Evolutionary conservation across 2,888 invertebrate species (phyloP), one percentile per base, ranked within the genome.

Genomic region (Chelonus formosanus): DNA sequence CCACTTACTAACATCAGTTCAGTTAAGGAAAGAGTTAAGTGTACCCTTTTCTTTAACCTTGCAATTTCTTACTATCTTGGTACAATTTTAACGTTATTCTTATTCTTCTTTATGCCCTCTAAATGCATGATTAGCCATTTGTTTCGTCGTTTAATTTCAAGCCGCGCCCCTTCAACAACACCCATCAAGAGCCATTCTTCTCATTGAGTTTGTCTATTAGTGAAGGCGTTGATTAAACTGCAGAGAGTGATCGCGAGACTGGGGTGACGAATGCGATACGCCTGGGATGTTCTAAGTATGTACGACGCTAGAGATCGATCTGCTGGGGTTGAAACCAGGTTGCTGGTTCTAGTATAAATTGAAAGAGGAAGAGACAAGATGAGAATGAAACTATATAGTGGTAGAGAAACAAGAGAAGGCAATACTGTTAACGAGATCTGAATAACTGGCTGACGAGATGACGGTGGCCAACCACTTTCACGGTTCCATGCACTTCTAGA

Each of bases 81-180:
- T 52, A 35, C 54, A 53, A 44, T 36, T 50, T 10, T 36, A 31
- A 40, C 8, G 20, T 53, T 53, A 44, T 40, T n/a, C 60, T n/a
- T 52, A 32, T 34, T n/a, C 36, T 7, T 6, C 20, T 35, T 47
- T 20, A n/a, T 61, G 63, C 73, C 67, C 72, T 70, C 61, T 73
- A 75, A 78, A 79, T 73, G 78, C 79, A 79, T 80, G 79, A 81
- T 80, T 80, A 80, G 80, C 81, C 78, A 80, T 81, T 81, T 81
- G 80, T 81, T 80, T 79, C 79, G 77, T 73, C 78, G 78, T 81
- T 80, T 81, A 81, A 81, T 80, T 80, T 75, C 72, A 76, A 75
- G 72, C 70, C 73, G 69, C 70, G 67, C 62, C 78, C 75, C 71
- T 71, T 73, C 67, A 63, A 67, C 68, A 69, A 63, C 66, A 57